Conservation (phyloP, 2,797 vertebrate species). For the Gouania willdenowi region DNA sequence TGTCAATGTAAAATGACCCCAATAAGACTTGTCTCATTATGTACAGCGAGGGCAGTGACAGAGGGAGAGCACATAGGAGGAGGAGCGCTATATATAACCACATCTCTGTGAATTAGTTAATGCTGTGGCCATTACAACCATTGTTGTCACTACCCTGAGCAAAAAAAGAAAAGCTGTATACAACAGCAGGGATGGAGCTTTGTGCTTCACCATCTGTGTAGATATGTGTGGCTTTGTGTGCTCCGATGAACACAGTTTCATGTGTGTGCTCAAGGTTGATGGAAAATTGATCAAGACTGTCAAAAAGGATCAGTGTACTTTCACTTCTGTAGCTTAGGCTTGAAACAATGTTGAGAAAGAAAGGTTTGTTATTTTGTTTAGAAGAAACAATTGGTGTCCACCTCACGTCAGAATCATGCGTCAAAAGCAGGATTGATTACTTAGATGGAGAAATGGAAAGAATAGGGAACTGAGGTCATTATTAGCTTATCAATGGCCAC, state of each 20-base stretch:
- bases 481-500: conserved; percentile 50
- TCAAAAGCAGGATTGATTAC: conserved; percentile 68
- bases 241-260: conserved; percentile 2
- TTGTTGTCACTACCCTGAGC: conserved; percentile 49
- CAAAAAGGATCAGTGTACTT: conserved; percentile 25
- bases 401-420: conserved; percentile 41
- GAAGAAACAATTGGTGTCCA: background rate
- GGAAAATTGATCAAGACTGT: conserved; percentile 22
- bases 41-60: conserved; percentile 57
- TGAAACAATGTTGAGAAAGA: conserved; percentile 3
- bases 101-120: conserved; percentile 56
- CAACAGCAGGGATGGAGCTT: conserved; percentile 39
- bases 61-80: conserved; percentile 54
- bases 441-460: conserved; percentile 67
- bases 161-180: conserved; percentile 26
- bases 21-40: conserved; percentile 67
- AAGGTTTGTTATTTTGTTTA: conserved; percentile 3
- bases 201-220: conserved; percentile 21
- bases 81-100: conserved; percentile 58
- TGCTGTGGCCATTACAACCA: conserved; percentile 47
- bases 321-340: conserved; percentile 3
- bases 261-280: conserved; percentile 12
- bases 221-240: conserved; percentile 13
- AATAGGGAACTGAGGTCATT: conserved; percentile 49
- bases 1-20: conserved; percentile 64